Base-by-base conservation (phyloP, 2,888 invertebrate genomes). In the Drosophila conformis region DNA sequence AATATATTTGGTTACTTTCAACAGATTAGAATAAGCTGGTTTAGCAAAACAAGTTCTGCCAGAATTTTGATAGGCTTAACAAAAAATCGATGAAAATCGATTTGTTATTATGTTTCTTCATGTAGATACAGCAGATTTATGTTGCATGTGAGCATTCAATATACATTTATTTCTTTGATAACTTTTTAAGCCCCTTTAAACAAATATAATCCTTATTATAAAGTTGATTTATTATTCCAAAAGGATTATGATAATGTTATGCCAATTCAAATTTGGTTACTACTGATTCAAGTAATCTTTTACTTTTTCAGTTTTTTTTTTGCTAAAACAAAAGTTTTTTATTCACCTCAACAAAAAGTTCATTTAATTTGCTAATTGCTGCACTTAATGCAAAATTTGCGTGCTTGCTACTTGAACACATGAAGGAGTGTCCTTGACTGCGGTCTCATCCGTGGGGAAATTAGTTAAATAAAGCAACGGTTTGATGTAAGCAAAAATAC, bases 301-400 rank as follows among this genome's bases (percentile, higher is more conserved):
- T 60, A 0, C 0, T 8, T 31, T n/a, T 46, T 27, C 18, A 15
- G 11, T 53, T 25, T 53, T 38, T 36, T 40, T 38, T 42, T 18
- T 25, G 29, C 4, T 56, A 8, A 69, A 25, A 54, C 10, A 68
- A 76, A 73, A 78, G 79, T 69, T 69, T 52, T 42, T 72, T 65
- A 64, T 62, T 71, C 62, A 61, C 15, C 46, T 57, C 31, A 59
- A 63, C 64, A 49, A 70, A 83, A 80, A 76, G 84, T 80, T 74
- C 25, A 74, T 76, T 82, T 81, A 80, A 87, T 82, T 82, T 76
- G 69, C 80, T 87, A 86, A 88, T 87, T 86, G 87, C 73, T 84
- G 87, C 80, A 81, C 71, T 87, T 82, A 80, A 86, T 86, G 78
- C 66, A 80, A 76, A 82, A 75, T 77, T 87, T 76, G 87, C 87